Evolutionary conservation across 2,888 invertebrate species (phyloP).

Genomic region (Auanema freiburgensis): DNA sequence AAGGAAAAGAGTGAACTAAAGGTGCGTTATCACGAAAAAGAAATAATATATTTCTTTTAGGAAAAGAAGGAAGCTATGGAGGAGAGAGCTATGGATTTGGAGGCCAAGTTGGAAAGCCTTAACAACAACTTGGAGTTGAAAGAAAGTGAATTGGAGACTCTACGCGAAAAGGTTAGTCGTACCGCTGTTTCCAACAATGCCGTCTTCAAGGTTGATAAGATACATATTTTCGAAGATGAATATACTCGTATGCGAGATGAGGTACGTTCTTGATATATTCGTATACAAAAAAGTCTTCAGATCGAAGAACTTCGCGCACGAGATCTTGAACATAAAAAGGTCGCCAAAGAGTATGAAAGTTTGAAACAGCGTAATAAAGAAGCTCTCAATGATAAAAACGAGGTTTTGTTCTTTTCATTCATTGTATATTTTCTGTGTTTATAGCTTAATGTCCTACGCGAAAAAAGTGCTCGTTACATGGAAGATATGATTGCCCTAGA

Average conservation of each 20-base stretch:
- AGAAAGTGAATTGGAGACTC: conserved; percentile 7
- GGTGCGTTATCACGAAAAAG: no score
- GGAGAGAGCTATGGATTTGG: conserved; percentile 11
- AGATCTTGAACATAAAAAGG: conserved; percentile 5
- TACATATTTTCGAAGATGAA: conserved; percentile 18
- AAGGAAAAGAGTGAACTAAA: conserved; percentile 15
- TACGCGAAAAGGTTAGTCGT: conserved; percentile 7
- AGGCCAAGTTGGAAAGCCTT: conserved; percentile 7
- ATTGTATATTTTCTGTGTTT: conserved; percentile 1
- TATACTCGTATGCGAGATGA: conserved; percentile 17
- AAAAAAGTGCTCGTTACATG: conserved; percentile 11
- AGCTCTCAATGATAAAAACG: conserved; percentile 3
- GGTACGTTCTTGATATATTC: background rate
- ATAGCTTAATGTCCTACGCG: conserved; percentile 18
- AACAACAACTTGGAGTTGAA: conserved; percentile 7
- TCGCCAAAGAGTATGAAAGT: conserved; percentile 11
- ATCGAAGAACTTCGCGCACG: conserved; percentile 15
- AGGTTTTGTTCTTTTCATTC: conserved; percentile 1
- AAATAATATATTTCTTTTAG: no score
- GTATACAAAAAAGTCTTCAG: background rate
- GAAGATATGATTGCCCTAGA: conserved; percentile 12
- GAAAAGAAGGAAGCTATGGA: conserved; percentile 12
- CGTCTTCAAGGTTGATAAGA: conserved; percentile 7
- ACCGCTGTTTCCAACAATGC: background rate
- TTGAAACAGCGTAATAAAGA: conserved; percentile 18